Evolutionary conservation across 2,888 invertebrate species (phyloP).

Genomic region (Willowsia nigromaculata): DNA sequence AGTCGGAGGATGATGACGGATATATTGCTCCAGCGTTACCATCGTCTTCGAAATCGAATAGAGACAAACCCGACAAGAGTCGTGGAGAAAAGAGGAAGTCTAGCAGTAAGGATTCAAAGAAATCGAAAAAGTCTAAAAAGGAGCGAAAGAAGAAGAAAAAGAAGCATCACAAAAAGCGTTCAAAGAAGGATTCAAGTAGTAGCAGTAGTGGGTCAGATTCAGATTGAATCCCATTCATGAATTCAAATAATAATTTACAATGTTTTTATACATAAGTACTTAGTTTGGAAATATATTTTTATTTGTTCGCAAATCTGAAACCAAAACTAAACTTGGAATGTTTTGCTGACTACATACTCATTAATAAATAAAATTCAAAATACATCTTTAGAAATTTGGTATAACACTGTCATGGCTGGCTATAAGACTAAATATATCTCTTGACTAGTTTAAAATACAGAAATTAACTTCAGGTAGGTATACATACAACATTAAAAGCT

Average conservation of each 20-base stretch:
- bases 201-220: conserved; percentile 58
- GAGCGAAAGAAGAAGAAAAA: conserved; percentile 70
- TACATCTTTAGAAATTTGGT: too few species aligned
- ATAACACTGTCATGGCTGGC: not conserved
- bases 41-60: not conserved
- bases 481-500: not conserved
- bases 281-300: not conserved
- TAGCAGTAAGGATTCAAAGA: conserved; percentile 58
- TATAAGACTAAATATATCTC: not conserved
- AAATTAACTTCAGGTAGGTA: not conserved
- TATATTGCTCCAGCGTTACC: not conserved
- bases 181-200: conserved; percentile 55
- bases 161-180: conserved; percentile 64
- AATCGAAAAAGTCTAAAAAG: conserved; percentile 59
- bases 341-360: too few species aligned
- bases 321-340: not conserved
- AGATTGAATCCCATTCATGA: conserved; percentile 5
- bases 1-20: conserved; percentile 32
- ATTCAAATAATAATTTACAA: not conserved
- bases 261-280: not conserved
- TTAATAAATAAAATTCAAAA: too few species aligned
- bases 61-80: not conserved
- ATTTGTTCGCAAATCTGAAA: not conserved
- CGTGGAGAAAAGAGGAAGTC: conserved; percentile 45
- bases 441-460: not conserved